A percentile compares a stretch with the other conserved stretches of the same genome.
Conservation (phyloP, 2,797 vertebrate genomes). For the Danio kyathit region DNA sequence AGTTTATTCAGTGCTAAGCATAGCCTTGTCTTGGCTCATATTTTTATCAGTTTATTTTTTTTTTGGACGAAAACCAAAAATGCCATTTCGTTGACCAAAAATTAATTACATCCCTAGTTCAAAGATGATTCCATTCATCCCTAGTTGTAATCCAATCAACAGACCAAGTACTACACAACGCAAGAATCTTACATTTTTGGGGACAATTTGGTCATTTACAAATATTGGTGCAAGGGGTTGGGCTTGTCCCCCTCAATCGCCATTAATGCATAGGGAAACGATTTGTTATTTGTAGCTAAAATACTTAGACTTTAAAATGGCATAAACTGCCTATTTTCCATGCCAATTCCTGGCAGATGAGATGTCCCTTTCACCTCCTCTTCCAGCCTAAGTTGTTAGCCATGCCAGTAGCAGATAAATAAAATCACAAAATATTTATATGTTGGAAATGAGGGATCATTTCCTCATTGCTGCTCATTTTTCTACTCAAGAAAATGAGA, state of each 20-base stretch:
- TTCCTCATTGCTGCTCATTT: constrained; percentile 18
- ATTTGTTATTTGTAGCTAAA: constrained; percentile 7
- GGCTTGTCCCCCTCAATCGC: too few relatives aligned
- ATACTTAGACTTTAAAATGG: constrained; percentile 21
- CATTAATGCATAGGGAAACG: not conserved
- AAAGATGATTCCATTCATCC: too few relatives aligned
- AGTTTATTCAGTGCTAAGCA: too few relatives aligned
- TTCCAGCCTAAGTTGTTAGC: constrained; percentile 13
- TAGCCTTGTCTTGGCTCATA: too few relatives aligned
- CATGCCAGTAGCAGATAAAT: not conserved
- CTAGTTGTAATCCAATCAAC: too few relatives aligned
- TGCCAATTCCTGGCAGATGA: not conserved
- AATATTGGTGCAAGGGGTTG: too few relatives aligned
- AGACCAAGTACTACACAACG: too few relatives aligned
- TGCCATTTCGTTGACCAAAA: too few relatives aligned
- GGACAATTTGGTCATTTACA: too few relatives aligned
- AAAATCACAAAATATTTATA: constrained; percentile 31
- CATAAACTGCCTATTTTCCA: constrained; percentile 1
- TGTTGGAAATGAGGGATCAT: constrained; percentile 9
- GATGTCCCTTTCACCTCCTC: not conserved
- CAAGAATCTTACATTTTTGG: not conserved
- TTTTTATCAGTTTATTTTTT: too few relatives aligned
- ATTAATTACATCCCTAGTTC: too few relatives aligned
- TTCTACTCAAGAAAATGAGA: constrained; percentile 16
- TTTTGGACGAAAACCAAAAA: too few relatives aligned